Base-by-base conservation (phyloP, 2,888 invertebrate genomes). In the Lobophora halterata region DNA sequence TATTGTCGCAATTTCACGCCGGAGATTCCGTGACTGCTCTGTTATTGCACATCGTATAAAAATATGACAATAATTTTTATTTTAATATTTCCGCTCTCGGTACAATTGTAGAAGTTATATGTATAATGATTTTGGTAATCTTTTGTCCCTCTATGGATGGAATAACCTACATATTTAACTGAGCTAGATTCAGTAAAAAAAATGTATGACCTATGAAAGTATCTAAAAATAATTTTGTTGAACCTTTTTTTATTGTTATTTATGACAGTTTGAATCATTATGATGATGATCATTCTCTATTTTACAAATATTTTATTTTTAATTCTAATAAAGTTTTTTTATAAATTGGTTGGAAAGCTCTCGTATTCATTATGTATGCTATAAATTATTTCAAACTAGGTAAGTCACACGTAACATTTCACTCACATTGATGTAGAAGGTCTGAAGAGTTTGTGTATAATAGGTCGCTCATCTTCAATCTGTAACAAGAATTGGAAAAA, bases 401-500 rank as follows among this genome's bases (percentile, higher is more conserved):
- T 12, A 21, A 3, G n/a, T 8, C 18, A 14, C 9, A 19, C 6
- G 1, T 13, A 3, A 24, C 32, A 10, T 13, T 24, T 17, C 41
- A 74, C 85, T 82, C 55, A 85, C 86, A 53, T 43, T 0, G 86
- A 81, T 14, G 83, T 79, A 1, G 88, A 85, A 1, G 88, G 86
- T 13, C 86, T 72, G 57, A 86, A 88, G 10, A 86, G 62, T 59
- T 86, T 88, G 55, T 85, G 88, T 39, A 79, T 85, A 66, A 87
- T 81, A 52, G 74, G 75, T 26, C 59, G 67, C 25, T 74, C 75
- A 31, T 72, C 75, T 35, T 70, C 70, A 32, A 61, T 63, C 88
- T 88, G 86, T 19, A 87, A 87, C 71, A 81, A 83, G 48, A 47
- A 52, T n/a, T n/a, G n/a, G n/a, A n/a, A n/a, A n/a, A n/a, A n/a